phyloP scores from a whole-genome alignment of 2,113 vertebrate species.

The Regulus satrapa region DNA sequence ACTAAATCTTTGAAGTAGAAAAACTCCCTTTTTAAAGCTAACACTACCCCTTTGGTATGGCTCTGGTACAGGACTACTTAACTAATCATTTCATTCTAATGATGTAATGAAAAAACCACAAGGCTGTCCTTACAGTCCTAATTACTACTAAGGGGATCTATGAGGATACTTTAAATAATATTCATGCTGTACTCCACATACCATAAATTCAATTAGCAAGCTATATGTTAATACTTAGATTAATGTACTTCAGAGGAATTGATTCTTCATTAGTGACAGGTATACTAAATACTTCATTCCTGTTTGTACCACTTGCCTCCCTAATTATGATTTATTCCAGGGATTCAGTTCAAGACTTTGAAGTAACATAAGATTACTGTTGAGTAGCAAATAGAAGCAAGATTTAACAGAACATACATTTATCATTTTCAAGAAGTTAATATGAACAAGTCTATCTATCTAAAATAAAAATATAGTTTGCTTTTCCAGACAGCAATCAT shows the following conservation, averaged over 20 bases:
- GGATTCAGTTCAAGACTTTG: slow-evolving; percentile 21
- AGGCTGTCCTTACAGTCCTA: background rate
- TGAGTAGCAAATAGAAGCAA: slow-evolving; percentile 5
- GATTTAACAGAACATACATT: slow-evolving; percentile 19
- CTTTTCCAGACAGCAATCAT: background rate
- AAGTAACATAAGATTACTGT: background rate
- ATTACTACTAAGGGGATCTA: slow-evolving; percentile 2
- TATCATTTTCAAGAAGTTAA: slow-evolving; percentile 21
- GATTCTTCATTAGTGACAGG: slow-evolving; percentile 32
- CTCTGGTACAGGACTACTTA: background rate
- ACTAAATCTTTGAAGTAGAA: background rate
- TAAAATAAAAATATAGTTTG: background rate
- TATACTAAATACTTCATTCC: slow-evolving; percentile 1
- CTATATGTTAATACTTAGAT: background rate
- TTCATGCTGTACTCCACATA: background rate
- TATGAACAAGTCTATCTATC: background rate
- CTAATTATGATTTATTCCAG: slow-evolving; percentile 28
- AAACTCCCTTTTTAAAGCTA: background rate
- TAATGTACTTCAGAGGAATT: slow-evolving; percentile 10
- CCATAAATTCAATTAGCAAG: slow-evolving; percentile 30
- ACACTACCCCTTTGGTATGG: background rate
- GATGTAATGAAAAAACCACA: slow-evolving; percentile 27
- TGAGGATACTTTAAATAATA: background rate
- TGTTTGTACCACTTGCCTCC: background rate
- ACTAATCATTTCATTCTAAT: slow-evolving; percentile 27